phyloP scores from a whole-genome alignment of 2,797 vertebrate genomes.

The Phrynocephalus vlangalii region DNA sequence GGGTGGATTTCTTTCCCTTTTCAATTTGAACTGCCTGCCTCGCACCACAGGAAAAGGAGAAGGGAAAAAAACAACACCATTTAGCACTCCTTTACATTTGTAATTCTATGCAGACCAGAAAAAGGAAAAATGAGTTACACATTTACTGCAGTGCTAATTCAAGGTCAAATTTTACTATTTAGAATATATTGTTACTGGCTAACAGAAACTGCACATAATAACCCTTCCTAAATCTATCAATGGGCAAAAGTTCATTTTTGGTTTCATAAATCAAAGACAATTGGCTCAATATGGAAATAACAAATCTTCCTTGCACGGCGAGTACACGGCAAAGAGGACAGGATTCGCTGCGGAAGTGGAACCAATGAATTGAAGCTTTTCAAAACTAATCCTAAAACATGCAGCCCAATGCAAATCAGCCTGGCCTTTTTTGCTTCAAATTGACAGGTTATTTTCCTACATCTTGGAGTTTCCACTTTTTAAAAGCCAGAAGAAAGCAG shows the following conservation, averaged over 20 bases:
- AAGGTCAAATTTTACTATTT: conserved; percentile 37
- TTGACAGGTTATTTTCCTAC: no score
- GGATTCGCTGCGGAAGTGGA: no score
- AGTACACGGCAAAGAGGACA: no score
- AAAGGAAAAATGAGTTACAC: conserved; percentile 4
- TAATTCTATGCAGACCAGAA: conserved; percentile 15
- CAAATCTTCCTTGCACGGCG: background rate
- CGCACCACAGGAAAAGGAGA: conserved; percentile 8
- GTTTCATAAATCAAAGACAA: conserved; percentile 20
- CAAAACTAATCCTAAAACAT: no score
- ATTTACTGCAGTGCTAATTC: conserved; percentile 35
- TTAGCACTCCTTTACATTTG: conserved; percentile 43
- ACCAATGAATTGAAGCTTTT: no score
- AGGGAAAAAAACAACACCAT: background rate
- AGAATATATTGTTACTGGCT: conserved; percentile 36
- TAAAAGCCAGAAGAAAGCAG: no score
- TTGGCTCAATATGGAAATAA: background rate
- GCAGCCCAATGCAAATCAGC: no score
- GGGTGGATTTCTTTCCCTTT: background rate
- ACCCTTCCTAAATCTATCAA: background rate
- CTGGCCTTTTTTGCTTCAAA: no score
- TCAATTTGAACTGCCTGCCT: conserved; percentile 28
- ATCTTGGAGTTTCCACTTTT: no score
- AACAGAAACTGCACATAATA: conserved; percentile 13
- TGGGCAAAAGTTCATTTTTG: background rate